Evolutionary conservation across 2,888 invertebrate genomes (phyloP), one percentile per base, ranked within the genome.

Genomic region (Calephelis perditalis): DNA sequence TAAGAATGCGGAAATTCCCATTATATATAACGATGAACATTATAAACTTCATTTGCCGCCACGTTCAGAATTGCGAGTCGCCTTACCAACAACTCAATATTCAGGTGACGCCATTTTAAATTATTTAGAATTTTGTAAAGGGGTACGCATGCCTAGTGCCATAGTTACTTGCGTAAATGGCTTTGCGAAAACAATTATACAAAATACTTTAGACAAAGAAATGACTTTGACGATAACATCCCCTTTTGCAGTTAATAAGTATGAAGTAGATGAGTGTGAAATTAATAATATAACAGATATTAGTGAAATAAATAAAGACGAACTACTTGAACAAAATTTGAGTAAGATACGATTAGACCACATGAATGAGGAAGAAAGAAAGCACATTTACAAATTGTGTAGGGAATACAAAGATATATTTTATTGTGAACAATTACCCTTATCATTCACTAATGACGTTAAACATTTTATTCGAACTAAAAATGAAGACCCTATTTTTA

Each of bases 331-430:
- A 47, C 37, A 63, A n/a, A 65, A 65, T 46, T 54, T 62, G 10
- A 47, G 12, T 15, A 64, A 59, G 26, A 15, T 67, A 43, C 8
- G 65, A 44, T 35, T 64, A 15, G 63, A 66, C 5, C 69, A 69
- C 43, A 65, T 63, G 57, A 67, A 66, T 44, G 55, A 56, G 6
- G 63, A 66, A 59, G 66, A 68, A 60, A 15, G 52, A 11, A 11
- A 47, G 8, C 26, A 3, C 15, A n/a, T 70, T 12, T 11, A 45
- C 12, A 55, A 57, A 12, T 12, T 67, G 0, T 70, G 68, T 58
- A 10, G 59, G 0, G 65, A 71, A 60, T 71, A 67, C 56, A 66
- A 49, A 60, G 68, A 26, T 26, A 26, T 26, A 26, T 26, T 26
- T 64, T 26, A 26, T 26, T 26, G 26, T 26, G 3, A 2, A 26